These are phyloP conservation scores for Labrus mixtus DNA, from an alignment of 2,113 vertebrate species.

Conservation along the genomic window DNA sequence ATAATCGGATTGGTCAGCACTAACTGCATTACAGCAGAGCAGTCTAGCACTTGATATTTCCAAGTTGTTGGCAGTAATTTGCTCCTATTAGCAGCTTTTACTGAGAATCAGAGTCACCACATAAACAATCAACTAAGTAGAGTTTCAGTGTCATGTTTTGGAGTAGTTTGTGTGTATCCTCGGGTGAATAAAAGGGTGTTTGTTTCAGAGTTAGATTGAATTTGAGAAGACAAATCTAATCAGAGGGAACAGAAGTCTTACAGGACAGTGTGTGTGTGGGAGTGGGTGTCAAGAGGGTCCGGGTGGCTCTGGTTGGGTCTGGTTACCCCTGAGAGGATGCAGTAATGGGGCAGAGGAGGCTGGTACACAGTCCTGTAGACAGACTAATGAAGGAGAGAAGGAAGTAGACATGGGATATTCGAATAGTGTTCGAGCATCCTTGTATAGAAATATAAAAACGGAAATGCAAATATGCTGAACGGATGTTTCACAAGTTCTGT, in stretches of 20 bases:
- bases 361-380: background rate
- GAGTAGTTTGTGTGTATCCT: conserved; percentile 50
- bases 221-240: conserved; percentile 81
- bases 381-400: conserved; percentile 12
- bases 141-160: conserved; percentile 55
- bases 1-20: conserved; percentile 89
- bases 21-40: conserved; percentile 91
- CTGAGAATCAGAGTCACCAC: conserved; percentile 87
- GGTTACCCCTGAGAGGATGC: conserved; percentile 63
- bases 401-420: conserved; percentile 33
- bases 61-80: conserved; percentile 90
- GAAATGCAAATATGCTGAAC: conserved; percentile 38
- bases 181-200: conserved; percentile 66
- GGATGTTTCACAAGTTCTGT: too few relatives aligned
- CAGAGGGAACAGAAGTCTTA: conserved; percentile 68
- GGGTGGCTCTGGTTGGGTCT: conserved; percentile 71
- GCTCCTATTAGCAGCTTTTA: conserved; percentile 91
- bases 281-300: conserved; percentile 67
- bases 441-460: conserved; percentile 44
- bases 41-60: conserved; percentile 89
- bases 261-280: conserved; percentile 62
- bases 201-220: conserved; percentile 78
- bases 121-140: conserved; percentile 81
- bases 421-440: conserved; percentile 19
- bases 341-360: conserved; percentile 41